Conservation (phyloP, 2,888 invertebrate genomes). For the Rapana venosa region DNA sequence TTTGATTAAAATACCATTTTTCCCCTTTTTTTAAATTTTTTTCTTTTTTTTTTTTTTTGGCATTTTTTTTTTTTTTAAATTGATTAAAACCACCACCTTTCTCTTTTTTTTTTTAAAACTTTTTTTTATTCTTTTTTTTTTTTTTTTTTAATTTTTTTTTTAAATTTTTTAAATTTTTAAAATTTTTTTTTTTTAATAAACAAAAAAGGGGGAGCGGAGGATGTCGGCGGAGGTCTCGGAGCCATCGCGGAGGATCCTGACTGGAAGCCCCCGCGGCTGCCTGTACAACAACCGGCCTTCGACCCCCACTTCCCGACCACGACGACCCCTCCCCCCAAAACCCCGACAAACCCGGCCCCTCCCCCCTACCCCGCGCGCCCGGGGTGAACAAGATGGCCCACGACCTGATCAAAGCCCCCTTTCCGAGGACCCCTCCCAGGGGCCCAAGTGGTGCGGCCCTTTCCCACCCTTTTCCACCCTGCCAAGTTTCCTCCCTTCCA, state of each 20-base stretch:
- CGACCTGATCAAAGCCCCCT: not conserved
- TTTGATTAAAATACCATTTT: no score
- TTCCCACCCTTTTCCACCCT: not conserved
- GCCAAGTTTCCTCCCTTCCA: not conserved
- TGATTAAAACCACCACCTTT: no score
- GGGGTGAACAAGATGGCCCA: not conserved
- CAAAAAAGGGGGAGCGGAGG: not conserved
- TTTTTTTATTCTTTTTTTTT: no score
- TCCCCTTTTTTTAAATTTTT: no score
- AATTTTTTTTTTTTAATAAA: no score
- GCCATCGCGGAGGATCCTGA: not conserved
- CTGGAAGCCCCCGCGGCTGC: not conserved
- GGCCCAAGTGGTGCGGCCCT: not conserved
- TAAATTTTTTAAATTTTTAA: no score
- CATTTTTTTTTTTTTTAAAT: no score
- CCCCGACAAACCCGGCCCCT: not conserved
- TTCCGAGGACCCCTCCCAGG: not conserved
- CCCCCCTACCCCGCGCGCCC: not conserved
- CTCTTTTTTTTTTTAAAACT: no score
- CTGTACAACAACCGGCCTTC: constrained; percentile 12
- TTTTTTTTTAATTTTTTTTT: no score
- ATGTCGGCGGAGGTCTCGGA: not conserved
- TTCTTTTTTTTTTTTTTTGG: no score
- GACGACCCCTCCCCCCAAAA: constrained; percentile 8
- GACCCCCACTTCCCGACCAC: not conserved